A percentile compares a stretch with the other conserved stretches of the same genome.
Evolutionary conservation across 1,140 invertebrate species (phyloP).

Genomic region (Anthonomus grandis): DNA sequence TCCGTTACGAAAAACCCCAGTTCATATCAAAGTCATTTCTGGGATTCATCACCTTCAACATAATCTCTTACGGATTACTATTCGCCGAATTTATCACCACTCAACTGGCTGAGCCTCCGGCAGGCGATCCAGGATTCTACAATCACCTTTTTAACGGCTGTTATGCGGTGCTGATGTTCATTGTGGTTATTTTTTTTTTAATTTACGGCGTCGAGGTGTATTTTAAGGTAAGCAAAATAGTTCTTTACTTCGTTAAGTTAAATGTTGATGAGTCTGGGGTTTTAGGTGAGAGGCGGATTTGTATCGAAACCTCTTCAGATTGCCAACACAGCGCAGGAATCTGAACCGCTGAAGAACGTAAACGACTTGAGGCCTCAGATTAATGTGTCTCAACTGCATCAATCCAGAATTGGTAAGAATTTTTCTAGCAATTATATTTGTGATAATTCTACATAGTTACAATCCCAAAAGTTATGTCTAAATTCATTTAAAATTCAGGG

Average conservation of each 20-base stretch:
- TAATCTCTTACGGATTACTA: constrained; percentile 81
- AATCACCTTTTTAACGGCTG: constrained; percentile 87
- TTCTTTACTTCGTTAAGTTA: not conserved
- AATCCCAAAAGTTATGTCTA: too few species aligned
- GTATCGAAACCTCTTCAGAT: constrained; percentile 45
- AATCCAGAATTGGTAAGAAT: constrained; percentile 72
- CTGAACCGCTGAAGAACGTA: constrained; percentile 39
- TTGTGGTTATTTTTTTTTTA: constrained; percentile 89
- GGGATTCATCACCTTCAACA: constrained; percentile 88
- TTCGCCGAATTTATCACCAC: constrained; percentile 75
- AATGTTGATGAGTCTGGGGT: not conserved
- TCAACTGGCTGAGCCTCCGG: constrained; percentile 60
- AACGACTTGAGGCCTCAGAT: constrained; percentile 53
- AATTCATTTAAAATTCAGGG: too few species aligned
- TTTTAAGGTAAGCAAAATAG: constrained; percentile 69
- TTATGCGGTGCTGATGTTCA: constrained; percentile 85
- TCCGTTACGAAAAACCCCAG: constrained; percentile 79
- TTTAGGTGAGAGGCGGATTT: constrained; percentile 50
- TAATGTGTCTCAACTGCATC: constrained; percentile 85
- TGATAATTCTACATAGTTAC: too few species aligned
- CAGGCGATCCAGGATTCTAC: constrained; percentile 68
- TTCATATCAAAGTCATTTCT: constrained; percentile 91
- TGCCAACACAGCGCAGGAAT: constrained; percentile 47
- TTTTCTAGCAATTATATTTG: too few species aligned
- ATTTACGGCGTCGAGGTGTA: constrained; percentile 94